These are phyloP conservation scores for Bombus impatiens DNA, from an alignment of 1,140 invertebrate genomes.

Conservation along the genomic window DNA sequence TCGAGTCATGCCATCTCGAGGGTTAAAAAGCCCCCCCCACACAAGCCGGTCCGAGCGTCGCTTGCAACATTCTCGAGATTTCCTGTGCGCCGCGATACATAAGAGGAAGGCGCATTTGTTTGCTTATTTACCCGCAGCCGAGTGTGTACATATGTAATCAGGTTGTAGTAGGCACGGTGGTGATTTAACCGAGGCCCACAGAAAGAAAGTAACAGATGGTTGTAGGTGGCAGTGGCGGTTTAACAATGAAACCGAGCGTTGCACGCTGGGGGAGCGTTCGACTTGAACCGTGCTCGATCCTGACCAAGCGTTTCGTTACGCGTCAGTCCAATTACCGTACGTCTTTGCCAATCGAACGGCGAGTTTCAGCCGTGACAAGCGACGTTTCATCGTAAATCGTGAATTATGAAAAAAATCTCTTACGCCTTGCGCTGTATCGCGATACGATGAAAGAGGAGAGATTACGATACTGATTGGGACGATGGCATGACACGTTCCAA, in stretches of 20 bases:
- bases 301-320: slow-evolving; percentile 51
- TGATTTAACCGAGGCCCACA: slow-evolving; percentile 71
- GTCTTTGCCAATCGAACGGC: background rate
- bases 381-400: background rate
- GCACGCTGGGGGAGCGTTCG: slow-evolving; percentile 1
- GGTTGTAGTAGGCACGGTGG: slow-evolving; percentile 62
- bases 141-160: slow-evolving; percentile 60
- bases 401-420: no score
- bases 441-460: no score
- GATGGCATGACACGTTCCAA: no score
- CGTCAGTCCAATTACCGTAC: background rate
- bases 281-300: slow-evolving; percentile 34
- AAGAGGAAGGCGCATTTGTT: slow-evolving; percentile 21
- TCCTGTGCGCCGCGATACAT: slow-evolving; percentile 23
- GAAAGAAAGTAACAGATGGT: slow-evolving; percentile 77
- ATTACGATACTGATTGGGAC: no score
- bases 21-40: background rate
- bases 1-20: background rate
- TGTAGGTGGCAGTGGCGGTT: slow-evolving; percentile 73
- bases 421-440: no score
- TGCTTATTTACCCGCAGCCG: slow-evolving; percentile 61
- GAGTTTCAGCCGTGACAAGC: background rate
- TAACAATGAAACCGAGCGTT: slow-evolving; percentile 70
- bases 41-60: background rate
- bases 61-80: slow-evolving; percentile 66